Conservation (phyloP, 2,113 vertebrate genomes). For the Heliornis fulica region DNA sequence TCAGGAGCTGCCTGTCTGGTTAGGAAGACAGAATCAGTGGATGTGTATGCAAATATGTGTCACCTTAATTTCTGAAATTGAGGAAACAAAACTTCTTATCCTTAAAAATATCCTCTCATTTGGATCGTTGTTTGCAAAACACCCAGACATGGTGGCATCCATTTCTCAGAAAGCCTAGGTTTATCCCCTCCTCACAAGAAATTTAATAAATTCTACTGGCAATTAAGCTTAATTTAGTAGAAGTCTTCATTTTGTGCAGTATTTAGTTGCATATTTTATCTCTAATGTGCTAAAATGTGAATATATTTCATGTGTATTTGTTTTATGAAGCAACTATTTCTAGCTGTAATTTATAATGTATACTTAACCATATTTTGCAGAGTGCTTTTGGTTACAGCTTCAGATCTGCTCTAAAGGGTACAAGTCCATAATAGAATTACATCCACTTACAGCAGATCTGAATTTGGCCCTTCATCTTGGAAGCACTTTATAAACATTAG, state of each 20-base stretch:
- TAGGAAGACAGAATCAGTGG: not conserved
- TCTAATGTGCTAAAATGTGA: not conserved
- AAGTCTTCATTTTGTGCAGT: not conserved
- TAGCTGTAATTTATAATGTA: not conserved
- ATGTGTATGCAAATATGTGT: not conserved
- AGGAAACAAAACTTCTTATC: not conserved
- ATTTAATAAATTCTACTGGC: not conserved
- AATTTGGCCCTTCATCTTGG: constrained; percentile 70
- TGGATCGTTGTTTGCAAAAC: not conserved
- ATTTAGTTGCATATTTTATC: not conserved
- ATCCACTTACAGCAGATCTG: constrained; percentile 61
- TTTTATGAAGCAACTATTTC: not conserved
- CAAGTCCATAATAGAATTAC: constrained; percentile 60
- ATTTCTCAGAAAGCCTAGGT: not conserved
- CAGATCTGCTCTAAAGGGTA: constrained; percentile 56
- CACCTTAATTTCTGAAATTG: not conserved
- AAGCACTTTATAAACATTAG: constrained; percentile 70
- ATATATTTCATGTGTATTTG: not conserved
- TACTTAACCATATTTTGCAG: constrained; percentile 49
- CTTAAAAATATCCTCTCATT: not conserved
- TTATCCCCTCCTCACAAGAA: not conserved
- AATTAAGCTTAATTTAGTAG: not conserved
- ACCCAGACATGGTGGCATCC: not conserved
- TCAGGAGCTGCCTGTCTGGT: not conserved
- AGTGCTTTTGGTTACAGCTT: constrained; percentile 52